phyloP scores from a whole-genome alignment of 2,888 invertebrate genomes.

The Anarsia innoxiella region DNA sequence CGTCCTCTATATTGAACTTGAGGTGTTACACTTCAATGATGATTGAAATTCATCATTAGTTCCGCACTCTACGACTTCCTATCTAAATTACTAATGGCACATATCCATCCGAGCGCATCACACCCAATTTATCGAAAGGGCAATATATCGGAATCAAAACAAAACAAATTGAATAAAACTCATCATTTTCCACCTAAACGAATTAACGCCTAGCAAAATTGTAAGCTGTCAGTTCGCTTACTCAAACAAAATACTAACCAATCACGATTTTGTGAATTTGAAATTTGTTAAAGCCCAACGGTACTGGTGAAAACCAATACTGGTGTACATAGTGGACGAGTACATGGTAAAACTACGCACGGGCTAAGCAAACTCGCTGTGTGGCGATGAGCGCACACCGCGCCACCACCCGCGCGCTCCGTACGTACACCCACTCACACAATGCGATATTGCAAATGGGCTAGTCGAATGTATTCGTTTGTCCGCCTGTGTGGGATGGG shows the following conservation, averaged over 20 bases:
- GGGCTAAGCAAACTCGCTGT: slow-evolving; percentile 61
- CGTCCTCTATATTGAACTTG: slow-evolving; percentile 27
- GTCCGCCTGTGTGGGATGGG: slow-evolving; percentile 51
- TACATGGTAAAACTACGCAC: slow-evolving; percentile 64
- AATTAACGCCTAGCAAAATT: slow-evolving; percentile 59
- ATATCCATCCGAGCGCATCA: slow-evolving; percentile 28
- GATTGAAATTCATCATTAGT: slow-evolving; percentile 26
- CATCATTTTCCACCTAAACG: slow-evolving; percentile 63
- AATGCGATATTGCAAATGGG: slow-evolving; percentile 71
- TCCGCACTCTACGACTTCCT: slow-evolving; percentile 5
- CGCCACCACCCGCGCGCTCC: slow-evolving; percentile 17
- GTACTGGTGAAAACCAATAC: slow-evolving; percentile 72
- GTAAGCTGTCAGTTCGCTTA: slow-evolving; percentile 53
- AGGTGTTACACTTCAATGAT: slow-evolving; percentile 42
- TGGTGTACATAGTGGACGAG: slow-evolving; percentile 41
- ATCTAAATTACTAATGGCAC: slow-evolving; percentile 24
- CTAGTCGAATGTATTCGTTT: slow-evolving; percentile 74
- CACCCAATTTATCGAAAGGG: slow-evolving; percentile 35
- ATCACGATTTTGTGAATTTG: slow-evolving; percentile 74
- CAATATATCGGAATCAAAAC: slow-evolving; percentile 34
- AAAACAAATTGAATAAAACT: slow-evolving; percentile 57
- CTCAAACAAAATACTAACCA: slow-evolving; percentile 71
- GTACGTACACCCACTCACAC: slow-evolving; percentile 60
- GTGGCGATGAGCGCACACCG: slow-evolving; percentile 35
- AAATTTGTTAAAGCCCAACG: slow-evolving; percentile 69